A percentile compares a stretch with the other conserved stretches of the same genome.
These are phyloP conservation scores for Linyphia triangularis DNA, from an alignment of 2,888 invertebrate genomes.

Conservation along the genomic window DNA sequence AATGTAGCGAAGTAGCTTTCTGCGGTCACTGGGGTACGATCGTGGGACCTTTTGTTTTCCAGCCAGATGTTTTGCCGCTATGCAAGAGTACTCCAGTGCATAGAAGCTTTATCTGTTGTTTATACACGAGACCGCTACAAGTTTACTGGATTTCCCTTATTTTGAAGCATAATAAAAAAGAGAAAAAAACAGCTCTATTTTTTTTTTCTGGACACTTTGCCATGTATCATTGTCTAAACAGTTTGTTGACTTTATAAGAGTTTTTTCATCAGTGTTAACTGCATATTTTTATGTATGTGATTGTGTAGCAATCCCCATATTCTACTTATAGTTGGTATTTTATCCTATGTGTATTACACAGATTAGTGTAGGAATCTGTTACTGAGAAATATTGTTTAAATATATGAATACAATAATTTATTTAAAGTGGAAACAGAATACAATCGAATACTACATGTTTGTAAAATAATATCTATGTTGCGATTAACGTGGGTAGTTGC, in stretches of 20 bases:
- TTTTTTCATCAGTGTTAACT: conserved; percentile 24
- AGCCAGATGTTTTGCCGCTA: no score
- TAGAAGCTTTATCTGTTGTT: no score
- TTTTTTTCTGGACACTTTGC: background rate
- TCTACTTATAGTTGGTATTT: conserved; percentile 21
- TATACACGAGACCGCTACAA: no score
- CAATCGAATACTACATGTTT: background rate
- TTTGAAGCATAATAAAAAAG: no score
- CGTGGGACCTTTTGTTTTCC: no score
- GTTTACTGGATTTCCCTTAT: no score
- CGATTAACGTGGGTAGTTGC: conserved; percentile 19
- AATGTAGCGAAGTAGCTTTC: no score
- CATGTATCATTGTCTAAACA: conserved; percentile 26
- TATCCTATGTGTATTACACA: conserved; percentile 13
- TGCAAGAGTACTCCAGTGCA: no score
- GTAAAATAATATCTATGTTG: conserved; percentile 1
- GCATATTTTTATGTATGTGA: conserved; percentile 49
- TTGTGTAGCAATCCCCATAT: background rate
- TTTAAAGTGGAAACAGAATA: background rate
- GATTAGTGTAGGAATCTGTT: background rate
- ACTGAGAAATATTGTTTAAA: background rate
- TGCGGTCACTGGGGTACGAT: no score
- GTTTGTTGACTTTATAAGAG: background rate
- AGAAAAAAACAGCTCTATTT: no score
- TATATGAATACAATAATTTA: background rate